Evolutionary conservation across 2,888 invertebrate genomes (phyloP).

Genomic region (Marronus borbonicus): DNA sequence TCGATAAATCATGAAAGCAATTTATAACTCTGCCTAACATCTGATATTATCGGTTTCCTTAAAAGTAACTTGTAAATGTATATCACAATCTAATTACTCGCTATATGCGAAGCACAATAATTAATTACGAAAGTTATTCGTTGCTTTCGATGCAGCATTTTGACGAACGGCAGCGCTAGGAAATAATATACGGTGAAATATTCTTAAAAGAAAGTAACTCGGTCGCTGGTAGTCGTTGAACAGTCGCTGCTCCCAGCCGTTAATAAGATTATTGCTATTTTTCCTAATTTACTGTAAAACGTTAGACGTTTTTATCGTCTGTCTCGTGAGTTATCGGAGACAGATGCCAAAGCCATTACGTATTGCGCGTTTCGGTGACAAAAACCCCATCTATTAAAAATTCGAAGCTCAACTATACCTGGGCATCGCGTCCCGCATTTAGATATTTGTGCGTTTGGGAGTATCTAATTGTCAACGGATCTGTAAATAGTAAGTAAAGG

Average conservation of each 20-base stretch:
- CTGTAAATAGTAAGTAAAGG: slow-evolving; percentile 12
- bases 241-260: slow-evolving; percentile 17
- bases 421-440: no score
- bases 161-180: not conserved
- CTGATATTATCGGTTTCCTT: slow-evolving; percentile 9
- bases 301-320: slow-evolving; percentile 47
- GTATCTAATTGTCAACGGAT: slow-evolving; percentile 21
- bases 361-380: slow-evolving; percentile 33
- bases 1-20: slow-evolving; percentile 22
- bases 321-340: slow-evolving; percentile 42
- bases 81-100: not conserved
- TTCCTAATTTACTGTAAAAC: slow-evolving; percentile 46
- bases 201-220: slow-evolving; percentile 1
- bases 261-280: slow-evolving; percentile 48
- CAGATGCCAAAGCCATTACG: slow-evolving; percentile 47
- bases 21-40: slow-evolving; percentile 18
- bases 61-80: not conserved
- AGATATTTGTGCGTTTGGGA: no score
- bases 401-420: slow-evolving; percentile 11
- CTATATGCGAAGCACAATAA: not conserved
- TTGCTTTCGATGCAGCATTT: not conserved
- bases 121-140: slow-evolving; percentile 8
- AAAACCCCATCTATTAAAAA: slow-evolving; percentile 41
- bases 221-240: not conserved
- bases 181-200: not conserved